phyloP scores from a whole-genome alignment of 2,113 vertebrate species.

The Mohoua ochrocephala region DNA sequence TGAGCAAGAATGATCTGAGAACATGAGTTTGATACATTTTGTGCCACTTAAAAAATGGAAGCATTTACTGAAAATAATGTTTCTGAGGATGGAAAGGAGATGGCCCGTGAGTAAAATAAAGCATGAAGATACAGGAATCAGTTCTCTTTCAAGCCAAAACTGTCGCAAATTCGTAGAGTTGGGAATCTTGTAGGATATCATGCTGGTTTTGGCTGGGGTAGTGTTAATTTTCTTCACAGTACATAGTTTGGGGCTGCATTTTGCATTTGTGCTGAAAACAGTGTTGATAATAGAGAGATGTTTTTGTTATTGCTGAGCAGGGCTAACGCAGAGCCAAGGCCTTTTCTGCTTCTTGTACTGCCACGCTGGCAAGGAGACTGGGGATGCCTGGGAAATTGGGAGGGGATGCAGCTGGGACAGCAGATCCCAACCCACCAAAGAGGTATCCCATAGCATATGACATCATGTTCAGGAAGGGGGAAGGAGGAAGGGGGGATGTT shows the following conservation, averaged over 20 bases:
- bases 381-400: background rate
- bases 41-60: background rate
- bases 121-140: background rate
- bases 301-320: background rate
- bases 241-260: background rate
- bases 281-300: background rate
- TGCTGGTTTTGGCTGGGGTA: background rate
- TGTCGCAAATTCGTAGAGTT: background rate
- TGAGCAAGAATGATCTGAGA: background rate
- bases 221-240: background rate
- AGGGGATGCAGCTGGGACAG: background rate
- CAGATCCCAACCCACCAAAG: background rate
- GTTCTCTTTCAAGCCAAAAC: background rate
- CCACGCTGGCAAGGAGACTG: background rate
- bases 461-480: too few species aligned
- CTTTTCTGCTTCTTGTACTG: background rate
- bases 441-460: background rate
- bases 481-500: background rate
- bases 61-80: background rate
- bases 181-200: background rate
- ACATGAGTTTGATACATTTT: background rate
- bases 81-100: background rate
- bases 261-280: background rate
- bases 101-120: background rate
- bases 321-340: background rate